Evolutionary conservation across 2,888 invertebrate genomes (phyloP), one percentile per base, ranked within the genome.

Genomic region (Mechanitis messenoides): DNA sequence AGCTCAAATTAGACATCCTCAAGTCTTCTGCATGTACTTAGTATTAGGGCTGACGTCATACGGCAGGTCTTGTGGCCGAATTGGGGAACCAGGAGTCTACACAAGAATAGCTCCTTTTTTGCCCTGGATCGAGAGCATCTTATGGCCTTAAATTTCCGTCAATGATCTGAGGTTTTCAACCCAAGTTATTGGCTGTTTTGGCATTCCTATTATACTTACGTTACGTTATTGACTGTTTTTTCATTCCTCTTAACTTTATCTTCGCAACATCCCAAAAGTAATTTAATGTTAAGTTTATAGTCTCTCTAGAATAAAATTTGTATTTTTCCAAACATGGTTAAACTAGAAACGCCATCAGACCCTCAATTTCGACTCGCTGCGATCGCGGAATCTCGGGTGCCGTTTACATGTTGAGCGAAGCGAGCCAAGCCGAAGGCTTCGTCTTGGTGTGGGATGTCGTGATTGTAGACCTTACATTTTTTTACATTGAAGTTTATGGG

Each of bases 91-190:
- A 0, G 93, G 92, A 0, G 84, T 94, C 5, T 94, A 93, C 71
- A 92, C 93, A 0, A 82, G 90, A 53, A 91, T 93, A 0, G 84
- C 84, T 3, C 55, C 85, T 54, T 93, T 90, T 69, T 70, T 92
- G 1, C 76, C 90, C 6, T 93, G 93, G 93, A 91, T 93, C 35
- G 92, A 93, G 72, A 78, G 75, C 45, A 74, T 85, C 33, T 91
- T 93, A 33, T 93, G 93, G 93, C 83, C 88, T 63, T 72, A 75
- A 31, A 3, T 50, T 11, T 31, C 6, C 6, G 28, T n/a, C 6
- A 47, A 47, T 20, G 5, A 20, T 20, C 20, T 47, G 3, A 47
- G 12, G n/a, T n/a, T 7, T 6, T 20, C 20, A 47, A n/a, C 12
- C 28, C 6, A 20, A 1, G 20, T 35, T 35, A 35, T 35, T 35